Percentiles rank a stretch among this genome's conserved stretches.
phyloP scores from a whole-genome alignment of 2,797 vertebrate genomes.

The Amphiprion clarkii region DNA sequence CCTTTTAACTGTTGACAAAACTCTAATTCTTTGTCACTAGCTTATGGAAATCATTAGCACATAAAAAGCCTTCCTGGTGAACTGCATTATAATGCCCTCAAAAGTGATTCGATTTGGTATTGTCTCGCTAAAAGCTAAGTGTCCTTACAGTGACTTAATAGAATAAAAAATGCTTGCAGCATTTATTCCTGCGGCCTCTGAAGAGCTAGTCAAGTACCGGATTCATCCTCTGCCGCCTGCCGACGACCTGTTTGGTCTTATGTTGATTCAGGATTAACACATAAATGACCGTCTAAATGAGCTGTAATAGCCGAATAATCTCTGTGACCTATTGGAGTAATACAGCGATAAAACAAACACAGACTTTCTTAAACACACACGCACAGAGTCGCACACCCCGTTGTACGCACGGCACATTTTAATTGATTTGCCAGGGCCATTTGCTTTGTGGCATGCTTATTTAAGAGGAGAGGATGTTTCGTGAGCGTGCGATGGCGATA shows the following conservation, averaged over 20 bases:
- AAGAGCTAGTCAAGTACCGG: conserved; percentile 6
- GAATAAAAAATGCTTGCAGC: conserved; percentile 9
- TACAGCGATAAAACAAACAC: conserved; percentile 54
- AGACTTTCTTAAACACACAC: conserved; percentile 19
- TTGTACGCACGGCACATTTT: conserved; percentile 34
- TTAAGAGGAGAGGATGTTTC: conserved; percentile 45
- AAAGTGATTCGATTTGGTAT: neutral
- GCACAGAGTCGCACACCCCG: neutral
- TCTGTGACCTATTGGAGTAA: conserved; percentile 67
- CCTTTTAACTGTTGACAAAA: neutral
- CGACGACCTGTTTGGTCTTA: conserved; percentile 18
- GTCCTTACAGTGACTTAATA: neutral
- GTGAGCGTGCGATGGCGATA: conserved; percentile 29
- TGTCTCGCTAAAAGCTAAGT: neutral
- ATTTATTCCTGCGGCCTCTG: conserved; percentile 1
- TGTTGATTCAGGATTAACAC: conserved; percentile 75
- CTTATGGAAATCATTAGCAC: conserved; percentile 2
- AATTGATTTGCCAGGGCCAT: conserved; percentile 68
- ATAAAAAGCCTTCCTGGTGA: neutral
- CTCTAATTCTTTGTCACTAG: neutral
- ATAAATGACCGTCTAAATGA: conserved; percentile 72
- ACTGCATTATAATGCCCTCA: neutral
- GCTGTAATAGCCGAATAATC: conserved; percentile 74
- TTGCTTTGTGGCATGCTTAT: conserved; percentile 61
- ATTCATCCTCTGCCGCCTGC: conserved; percentile 19